These are phyloP conservation scores for Bruchidius siliquastri DNA, from an alignment of 2,888 invertebrate genomes.

Conservation along the genomic window DNA sequence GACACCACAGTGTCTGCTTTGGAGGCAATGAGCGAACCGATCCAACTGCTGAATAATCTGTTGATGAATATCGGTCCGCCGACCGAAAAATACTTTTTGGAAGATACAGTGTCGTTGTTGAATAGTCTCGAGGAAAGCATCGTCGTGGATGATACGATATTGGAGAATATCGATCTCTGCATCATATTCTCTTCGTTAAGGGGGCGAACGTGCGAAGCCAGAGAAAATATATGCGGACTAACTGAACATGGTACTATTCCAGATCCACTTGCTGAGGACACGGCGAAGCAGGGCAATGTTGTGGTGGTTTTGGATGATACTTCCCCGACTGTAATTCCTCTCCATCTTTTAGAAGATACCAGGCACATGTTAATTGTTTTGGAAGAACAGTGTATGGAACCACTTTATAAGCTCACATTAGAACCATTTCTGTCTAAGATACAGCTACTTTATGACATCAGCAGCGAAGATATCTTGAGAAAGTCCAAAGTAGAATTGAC, in stretches of 20 bases:
- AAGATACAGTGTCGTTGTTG: conserved; percentile 38
- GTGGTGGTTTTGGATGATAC: conserved; percentile 34
- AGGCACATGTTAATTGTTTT: conserved; percentile 23
- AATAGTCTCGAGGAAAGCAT: conserved; percentile 42
- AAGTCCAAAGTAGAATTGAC: conserved; percentile 50
- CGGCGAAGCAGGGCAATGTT: conserved; percentile 22
- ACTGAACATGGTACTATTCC: conserved; percentile 28
- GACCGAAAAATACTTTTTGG: conserved; percentile 32
- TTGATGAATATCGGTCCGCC: conserved; percentile 35
- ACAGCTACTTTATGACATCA: conserved; percentile 46
- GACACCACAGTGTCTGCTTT: conserved; percentile 45
- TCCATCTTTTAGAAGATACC: conserved; percentile 33
- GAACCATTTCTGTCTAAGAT: conserved; percentile 41
- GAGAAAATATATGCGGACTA: conserved; percentile 39
- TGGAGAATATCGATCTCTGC: conserved; percentile 33
- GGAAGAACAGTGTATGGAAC: conserved; percentile 19
- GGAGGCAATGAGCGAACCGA: conserved; percentile 50
- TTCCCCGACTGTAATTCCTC: conserved; percentile 29
- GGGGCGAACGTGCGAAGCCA: conserved; percentile 35
- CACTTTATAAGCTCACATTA: conserved; percentile 19
- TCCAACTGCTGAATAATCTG: conserved; percentile 46
- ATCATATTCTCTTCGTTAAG: conserved; percentile 35
- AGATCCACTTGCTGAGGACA: conserved; percentile 23
- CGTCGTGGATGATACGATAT: conserved; percentile 30
- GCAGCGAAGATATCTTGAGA: conserved; percentile 45